Base-by-base conservation (phyloP, 2,113 vertebrate genomes). In the Odontophorus gujanensis region DNA sequence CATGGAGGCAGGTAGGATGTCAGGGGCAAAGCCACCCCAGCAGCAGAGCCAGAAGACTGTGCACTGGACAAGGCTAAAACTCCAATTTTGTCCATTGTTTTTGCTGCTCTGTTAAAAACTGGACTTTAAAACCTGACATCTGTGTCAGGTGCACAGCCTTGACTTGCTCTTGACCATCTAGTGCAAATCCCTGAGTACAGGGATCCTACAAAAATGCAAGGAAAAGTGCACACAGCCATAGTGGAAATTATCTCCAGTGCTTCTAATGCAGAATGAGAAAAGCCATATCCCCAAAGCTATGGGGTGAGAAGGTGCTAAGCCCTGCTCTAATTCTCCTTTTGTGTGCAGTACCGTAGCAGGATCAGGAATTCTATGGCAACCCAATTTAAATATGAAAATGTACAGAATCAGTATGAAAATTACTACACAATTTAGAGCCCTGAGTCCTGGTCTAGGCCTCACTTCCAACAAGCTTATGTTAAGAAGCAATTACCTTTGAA, bases 401-500 rank as follows among this genome's bases (percentile, higher is more conserved):
- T 55, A 57, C 2, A 25, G 48, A 42, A 7, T 47, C 48, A 1
- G 0, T 47, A 73, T 65, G 80, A 80, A 93, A 80, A 92, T 88
- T n/a, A 57, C 73, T 72, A 50, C 53, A 61, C 12, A 55, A 9
- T 69, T 80, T 67, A 86, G 68, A 80, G 45, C 36, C 30, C 17
- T 92, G 48, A 16, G 1, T 73, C 6, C 58, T 85, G 48, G 28
- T 55, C 81, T 86, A 61, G 7, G 24, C 9, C 34, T 89, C 1
- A 3, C 55, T 77, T 76, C 57, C 63, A 32, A 57, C 36, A 32
- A 45, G 76, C 62, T 92, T 72, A 63, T 2, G 3, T 28, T 66
- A 53, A 78, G 69, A 92, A 95, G 68, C 38, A 95, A 69, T 89
- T 94, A 78, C 66, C 20, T 86, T 57, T 67, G 40, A 55, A 91